Evolutionary conservation across 1,140 invertebrate species (phyloP).

Genomic region (Callitettix versicolor): DNA sequence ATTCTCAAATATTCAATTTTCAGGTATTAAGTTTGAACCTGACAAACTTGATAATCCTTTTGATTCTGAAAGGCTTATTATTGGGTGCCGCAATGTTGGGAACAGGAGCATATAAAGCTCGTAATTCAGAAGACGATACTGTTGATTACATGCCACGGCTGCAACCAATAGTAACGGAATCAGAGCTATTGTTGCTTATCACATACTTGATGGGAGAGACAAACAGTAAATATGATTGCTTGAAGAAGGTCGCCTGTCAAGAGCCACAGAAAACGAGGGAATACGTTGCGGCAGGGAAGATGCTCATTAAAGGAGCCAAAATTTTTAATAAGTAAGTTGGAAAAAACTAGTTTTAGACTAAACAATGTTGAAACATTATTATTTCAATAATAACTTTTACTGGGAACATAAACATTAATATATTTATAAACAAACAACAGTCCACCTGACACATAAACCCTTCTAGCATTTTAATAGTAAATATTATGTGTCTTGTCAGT

Average conservation of each 20-base stretch:
- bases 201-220: conserved; percentile 56
- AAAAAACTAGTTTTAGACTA: not conserved
- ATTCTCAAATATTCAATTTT: too few species aligned
- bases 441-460: too few species aligned
- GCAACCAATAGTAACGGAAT: conserved; percentile 41
- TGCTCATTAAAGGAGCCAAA: conserved; percentile 56
- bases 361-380: not conserved
- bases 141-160: conserved; percentile 37
- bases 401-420: not conserved
- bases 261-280: conserved; percentile 56
- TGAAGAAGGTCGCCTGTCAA: conserved; percentile 63
- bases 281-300: conserved; percentile 61
- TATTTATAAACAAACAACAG: not conserved
- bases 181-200: conserved; percentile 53
- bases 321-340: conserved; percentile 50
- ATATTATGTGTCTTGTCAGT: too few species aligned
- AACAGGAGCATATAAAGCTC: conserved; percentile 43
- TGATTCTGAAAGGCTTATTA: conserved; percentile 70
- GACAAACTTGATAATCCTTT: conserved; percentile 65
- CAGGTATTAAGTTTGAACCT: conserved; percentile 73
- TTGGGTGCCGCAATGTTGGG: conserved; percentile 66
- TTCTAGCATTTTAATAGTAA: too few species aligned
- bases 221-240: conserved; percentile 52
- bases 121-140: conserved; percentile 36
- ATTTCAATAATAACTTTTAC: not conserved